Base-by-base conservation (phyloP, 2,797 vertebrate species). In the Cirrhinus molitorella region DNA sequence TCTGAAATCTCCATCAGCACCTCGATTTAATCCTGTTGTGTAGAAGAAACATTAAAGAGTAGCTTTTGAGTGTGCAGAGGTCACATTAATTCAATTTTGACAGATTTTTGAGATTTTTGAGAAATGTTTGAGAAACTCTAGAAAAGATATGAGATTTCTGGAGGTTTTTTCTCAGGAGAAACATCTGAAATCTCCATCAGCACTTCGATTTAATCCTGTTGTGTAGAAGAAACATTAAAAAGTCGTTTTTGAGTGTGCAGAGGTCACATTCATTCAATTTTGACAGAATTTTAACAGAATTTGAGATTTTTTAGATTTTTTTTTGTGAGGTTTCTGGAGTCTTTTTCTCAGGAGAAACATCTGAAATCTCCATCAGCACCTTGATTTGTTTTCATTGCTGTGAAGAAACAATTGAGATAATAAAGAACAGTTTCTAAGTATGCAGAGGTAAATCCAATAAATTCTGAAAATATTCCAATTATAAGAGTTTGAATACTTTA, bases 161-260 rank as follows among this genome's bases (percentile, higher is more conserved):
- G 14, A 31, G 16, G 17, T 4, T 34, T 34, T 65, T 65, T 11
- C 28, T 19, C 16, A 65, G 19, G 11, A 9, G 51, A 21, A 53
- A 21, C 51, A n/a, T n/a, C 12, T 40, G 25, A 61, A 28, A 61
- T 59, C 5, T 68, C 1, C 6, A 68, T 14, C 14, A 43, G 66
- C n/a, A 14, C 66, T 25, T 68, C 5, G 11, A 23, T 40, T 12
- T 40, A n/a, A 43, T 67, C 19, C n/a, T n/a, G 21, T 19, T 66
- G 34, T 37, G 31, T 40, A 66, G 63, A 66, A 66, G 34, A 67
- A 67, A 67, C 63, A 66, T n/a, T 21, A 40, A 40, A n/a, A 19
- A 5, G 10, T 53, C 21, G 51, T 19, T 53, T 53, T 53, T 53
- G 51, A 53, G 34, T 37, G 34, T 37, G 4, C 34, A 37, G 34